Evolutionary conservation across 2,113 vertebrate species (phyloP), one percentile per base, ranked within the genome.

Genomic region (Fukomys damarensis): DNA sequence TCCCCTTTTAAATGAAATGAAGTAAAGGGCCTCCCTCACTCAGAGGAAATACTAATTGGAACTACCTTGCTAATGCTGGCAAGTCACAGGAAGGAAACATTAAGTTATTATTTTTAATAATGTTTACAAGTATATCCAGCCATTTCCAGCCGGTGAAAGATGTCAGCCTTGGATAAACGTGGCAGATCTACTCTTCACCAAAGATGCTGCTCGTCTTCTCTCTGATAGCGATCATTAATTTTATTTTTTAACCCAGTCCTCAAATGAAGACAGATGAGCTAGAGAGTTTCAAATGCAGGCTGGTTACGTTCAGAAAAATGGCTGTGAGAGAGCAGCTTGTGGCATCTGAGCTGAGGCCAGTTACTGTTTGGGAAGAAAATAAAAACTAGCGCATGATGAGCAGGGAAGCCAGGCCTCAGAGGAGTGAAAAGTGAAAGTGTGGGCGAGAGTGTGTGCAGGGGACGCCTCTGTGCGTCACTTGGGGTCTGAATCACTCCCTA

Each of bases 41-140:
- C 98, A 96, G 98, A 98, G 98, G 98, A 99, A 99, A 98, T 98
- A 98, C 98, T 99, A 99, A 99, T 99, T 99, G 99, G 98, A 98
- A 98, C 98, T 99, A 99, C 99, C 99, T 99, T 98, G 99, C 98
- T 99, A 99, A 99, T 99, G 99, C 98, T 98, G 97, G 98, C 98
- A 98, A 99, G 98, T 99, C 99, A 98, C 99, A 99, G 98, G 99
- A 99, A 99, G 99, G 99, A 99, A 99, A 98, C 99, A 99, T 99
- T 99, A 99, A 99, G 99, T 99, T 99, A 99, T 99, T 99, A 99
- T 99, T 99, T 99, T 99, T 99, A 99, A 99, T 99, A 99, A 99
- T 99, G 99, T 99, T 99, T 99, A 99, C 99, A 99, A 99, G 99
- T 99, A 98, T 99, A 99, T 99, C 98, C 98, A 99, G 99, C 99